These are phyloP conservation scores for Actinia tenebrosa DNA, from an alignment of 64 coral and sea anemone species.

Conservation along the genomic window DNA sequence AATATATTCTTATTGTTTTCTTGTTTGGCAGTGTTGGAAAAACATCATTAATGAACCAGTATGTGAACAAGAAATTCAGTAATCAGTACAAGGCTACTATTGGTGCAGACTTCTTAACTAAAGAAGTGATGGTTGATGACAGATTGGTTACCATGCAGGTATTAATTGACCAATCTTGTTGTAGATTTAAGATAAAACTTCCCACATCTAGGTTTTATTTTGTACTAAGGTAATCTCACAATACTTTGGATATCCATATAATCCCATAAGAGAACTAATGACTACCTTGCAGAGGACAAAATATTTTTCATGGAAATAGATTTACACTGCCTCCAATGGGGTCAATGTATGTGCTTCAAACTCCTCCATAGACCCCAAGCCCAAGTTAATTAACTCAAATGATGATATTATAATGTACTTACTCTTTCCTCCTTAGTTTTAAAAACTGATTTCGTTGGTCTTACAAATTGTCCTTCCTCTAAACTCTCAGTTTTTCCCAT, in stretches of 20 bases:
- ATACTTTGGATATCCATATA: no score
- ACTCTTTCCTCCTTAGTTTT: no score
- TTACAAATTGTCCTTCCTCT: not conserved
- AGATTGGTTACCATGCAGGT: conserved; percentile 99
- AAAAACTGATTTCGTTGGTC: no score
- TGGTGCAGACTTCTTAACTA: conserved; percentile 97
- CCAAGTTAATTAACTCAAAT: no score
- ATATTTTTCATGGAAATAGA: no score
- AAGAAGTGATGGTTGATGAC: conserved; percentile 99
- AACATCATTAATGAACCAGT: conserved; percentile 99
- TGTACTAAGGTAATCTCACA: not conserved
- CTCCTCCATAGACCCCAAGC: no score
- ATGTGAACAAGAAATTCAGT: conserved; percentile 99
- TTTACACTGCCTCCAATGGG: no score
- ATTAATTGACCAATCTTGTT: no score
- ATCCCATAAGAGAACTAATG: no score
- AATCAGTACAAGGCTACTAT: conserved; percentile 99
- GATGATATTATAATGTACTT: no score
- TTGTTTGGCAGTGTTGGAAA: conserved; percentile 82
- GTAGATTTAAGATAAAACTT: not conserved
- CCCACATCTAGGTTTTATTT: not conserved
- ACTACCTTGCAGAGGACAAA: no score
- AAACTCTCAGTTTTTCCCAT: not conserved
- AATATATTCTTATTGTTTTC: not conserved
- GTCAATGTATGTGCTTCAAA: no score